Conservation (phyloP, 2,888 invertebrate species). For the Limnephilus rhombicus region DNA sequence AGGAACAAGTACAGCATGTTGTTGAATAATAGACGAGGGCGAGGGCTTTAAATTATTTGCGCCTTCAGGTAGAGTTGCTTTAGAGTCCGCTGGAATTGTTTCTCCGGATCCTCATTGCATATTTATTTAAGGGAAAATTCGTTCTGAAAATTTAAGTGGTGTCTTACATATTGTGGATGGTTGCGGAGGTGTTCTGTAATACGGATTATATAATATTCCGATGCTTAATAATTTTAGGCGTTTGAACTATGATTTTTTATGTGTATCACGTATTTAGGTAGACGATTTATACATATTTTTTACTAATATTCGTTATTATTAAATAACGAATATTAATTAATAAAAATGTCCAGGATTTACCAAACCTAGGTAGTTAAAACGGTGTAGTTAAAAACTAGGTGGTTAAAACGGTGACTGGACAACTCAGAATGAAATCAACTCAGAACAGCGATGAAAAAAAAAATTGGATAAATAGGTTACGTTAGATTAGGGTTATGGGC, state of each 20-base stretch:
- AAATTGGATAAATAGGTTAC: no score
- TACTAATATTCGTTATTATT: no score
- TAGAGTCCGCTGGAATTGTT: conserved; percentile 7
- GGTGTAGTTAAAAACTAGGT: no score
- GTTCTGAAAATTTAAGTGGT: background rate
- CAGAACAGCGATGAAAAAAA: no score
- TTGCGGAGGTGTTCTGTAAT: background rate
- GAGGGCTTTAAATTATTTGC: background rate
- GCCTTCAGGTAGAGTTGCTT: background rate
- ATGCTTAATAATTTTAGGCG: background rate
- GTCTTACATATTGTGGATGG: background rate
- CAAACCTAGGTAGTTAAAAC: no score
- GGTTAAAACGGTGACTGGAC: no score
- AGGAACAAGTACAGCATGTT: background rate
- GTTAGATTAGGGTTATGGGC: no score
- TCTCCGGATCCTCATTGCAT: background rate
- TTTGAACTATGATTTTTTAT: background rate
- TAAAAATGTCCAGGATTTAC: no score
- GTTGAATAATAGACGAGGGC: background rate
- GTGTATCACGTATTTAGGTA: no score
- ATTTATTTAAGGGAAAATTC: conserved; percentile 18
- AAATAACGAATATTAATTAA: no score
- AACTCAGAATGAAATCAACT: no score
- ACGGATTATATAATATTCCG: background rate
- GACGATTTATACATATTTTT: no score